These are phyloP conservation scores for Coregonus ussuriensis DNA, from an alignment of 2,797 vertebrate genomes.

Conservation along the genomic window DNA sequence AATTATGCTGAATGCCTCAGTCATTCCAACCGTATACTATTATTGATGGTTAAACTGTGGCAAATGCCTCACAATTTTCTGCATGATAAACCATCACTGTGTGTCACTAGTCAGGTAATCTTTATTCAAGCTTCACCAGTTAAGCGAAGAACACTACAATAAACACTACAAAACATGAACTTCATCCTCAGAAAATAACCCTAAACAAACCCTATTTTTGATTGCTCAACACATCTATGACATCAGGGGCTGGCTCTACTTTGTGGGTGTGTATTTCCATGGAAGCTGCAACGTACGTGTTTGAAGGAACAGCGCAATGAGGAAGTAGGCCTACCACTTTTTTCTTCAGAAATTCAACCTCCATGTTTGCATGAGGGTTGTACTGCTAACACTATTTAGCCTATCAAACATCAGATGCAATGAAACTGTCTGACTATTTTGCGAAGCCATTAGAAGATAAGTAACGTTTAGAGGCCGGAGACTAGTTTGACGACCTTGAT, in stretches of 20 bases:
- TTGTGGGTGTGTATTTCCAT: neutral
- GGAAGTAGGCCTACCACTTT: neutral
- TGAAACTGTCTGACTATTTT: neutral
- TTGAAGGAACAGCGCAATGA: neutral
- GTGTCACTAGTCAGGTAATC: neutral
- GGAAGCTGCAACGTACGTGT: neutral
- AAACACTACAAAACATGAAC: neutral
- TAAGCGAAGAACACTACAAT: neutral
- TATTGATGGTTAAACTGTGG: neutral
- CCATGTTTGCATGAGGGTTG: neutral
- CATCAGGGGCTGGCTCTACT: neutral
- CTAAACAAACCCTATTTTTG: neutral
- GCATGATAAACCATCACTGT: neutral
- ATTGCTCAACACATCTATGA: neutral
- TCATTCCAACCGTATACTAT: neutral
- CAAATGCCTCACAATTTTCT: neutral
- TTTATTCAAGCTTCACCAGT: neutral
- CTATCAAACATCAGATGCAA: neutral
- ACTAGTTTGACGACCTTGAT: neutral
- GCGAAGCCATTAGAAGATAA: neutral
- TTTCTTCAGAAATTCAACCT: neutral
- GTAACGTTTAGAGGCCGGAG: neutral
- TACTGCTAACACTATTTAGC: neutral
- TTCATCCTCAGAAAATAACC: neutral
- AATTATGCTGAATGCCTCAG: neutral